Conservation (phyloP, 2,888 invertebrate species). For the Lasiommata megera region DNA sequence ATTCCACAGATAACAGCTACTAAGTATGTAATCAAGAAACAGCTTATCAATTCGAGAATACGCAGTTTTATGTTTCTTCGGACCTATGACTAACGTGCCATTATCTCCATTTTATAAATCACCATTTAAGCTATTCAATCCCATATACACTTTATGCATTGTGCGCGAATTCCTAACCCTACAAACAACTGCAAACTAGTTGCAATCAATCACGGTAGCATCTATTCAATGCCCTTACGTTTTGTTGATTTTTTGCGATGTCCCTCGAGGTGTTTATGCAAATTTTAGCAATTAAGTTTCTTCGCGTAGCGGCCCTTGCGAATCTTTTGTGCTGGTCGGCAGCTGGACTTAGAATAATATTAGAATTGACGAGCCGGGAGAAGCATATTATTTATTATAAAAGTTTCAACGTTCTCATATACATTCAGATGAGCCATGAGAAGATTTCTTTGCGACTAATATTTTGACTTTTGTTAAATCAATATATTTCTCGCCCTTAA, state of each 20-base stretch:
- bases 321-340: conserved; percentile 52
- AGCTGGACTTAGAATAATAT: conserved; percentile 52
- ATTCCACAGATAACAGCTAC: too few relatives aligned
- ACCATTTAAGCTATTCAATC: background rate
- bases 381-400: conserved; percentile 7
- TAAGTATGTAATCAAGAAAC: too few relatives aligned
- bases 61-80: too few relatives aligned
- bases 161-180: background rate
- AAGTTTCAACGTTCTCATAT: conserved; percentile 9
- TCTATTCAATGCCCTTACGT: conserved; percentile 37
- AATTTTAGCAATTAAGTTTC: conserved; percentile 67
- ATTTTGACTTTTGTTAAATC: too few relatives aligned
- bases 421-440: background rate
- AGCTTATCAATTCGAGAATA: too few relatives aligned
- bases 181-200: conserved; percentile 40
- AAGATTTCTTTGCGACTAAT: too few relatives aligned
- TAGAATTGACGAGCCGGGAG: conserved; percentile 14
- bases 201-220: conserved; percentile 52
- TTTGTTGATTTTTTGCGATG: conserved; percentile 41
- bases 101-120: background rate
- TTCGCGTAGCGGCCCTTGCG: conserved; percentile 58
- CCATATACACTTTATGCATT: background rate
- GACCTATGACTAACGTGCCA: too few relatives aligned
- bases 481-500: too few relatives aligned
- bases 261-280: conserved; percentile 61